These are phyloP conservation scores for Montipora cactus DNA, from an alignment of 64 coral and sea anemone genomes.

Conservation along the genomic window DNA sequence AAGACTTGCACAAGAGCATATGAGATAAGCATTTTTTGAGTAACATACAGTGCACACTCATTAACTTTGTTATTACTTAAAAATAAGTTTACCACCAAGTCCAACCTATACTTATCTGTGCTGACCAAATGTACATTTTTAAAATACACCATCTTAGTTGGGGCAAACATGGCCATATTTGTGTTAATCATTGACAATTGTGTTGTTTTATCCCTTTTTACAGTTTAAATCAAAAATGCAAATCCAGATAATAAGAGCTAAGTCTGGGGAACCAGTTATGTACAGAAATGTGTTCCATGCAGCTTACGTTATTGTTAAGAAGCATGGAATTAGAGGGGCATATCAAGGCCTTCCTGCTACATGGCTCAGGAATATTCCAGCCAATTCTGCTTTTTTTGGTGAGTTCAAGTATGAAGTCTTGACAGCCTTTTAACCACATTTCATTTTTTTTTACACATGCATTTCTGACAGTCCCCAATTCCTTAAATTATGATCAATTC, in stretches of 20 bases:
- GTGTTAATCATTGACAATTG: neutral
- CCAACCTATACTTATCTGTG: too few relatives aligned
- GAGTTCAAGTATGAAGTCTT: neutral
- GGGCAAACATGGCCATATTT: too few relatives aligned
- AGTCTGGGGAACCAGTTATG: constrained; percentile 79
- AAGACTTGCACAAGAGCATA: too few relatives aligned
- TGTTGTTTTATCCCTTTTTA: neutral
- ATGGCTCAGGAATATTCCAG: constrained; percentile 85
- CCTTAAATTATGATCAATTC: too few relatives aligned
- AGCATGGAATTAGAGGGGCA: constrained; percentile 77
- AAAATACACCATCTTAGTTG: too few relatives aligned
- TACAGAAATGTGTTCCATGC: constrained; percentile 95
- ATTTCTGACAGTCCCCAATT: too few relatives aligned
- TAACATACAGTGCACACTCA: too few relatives aligned
- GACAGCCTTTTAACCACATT: neutral
- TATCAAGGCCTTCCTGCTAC: constrained; percentile 92
- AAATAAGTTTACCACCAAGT: too few relatives aligned
- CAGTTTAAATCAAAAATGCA: constrained; percentile 98
- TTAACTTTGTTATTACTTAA: too few relatives aligned
- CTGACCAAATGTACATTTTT: too few relatives aligned
- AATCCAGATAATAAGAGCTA: constrained; percentile 88
- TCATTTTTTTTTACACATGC: neutral
- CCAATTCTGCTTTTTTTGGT: constrained; percentile 93
- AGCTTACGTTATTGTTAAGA: constrained; percentile 77
- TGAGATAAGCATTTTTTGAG: too few relatives aligned